phyloP scores from a whole-genome alignment of 2,113 vertebrate species.

The Sitta europaea region DNA sequence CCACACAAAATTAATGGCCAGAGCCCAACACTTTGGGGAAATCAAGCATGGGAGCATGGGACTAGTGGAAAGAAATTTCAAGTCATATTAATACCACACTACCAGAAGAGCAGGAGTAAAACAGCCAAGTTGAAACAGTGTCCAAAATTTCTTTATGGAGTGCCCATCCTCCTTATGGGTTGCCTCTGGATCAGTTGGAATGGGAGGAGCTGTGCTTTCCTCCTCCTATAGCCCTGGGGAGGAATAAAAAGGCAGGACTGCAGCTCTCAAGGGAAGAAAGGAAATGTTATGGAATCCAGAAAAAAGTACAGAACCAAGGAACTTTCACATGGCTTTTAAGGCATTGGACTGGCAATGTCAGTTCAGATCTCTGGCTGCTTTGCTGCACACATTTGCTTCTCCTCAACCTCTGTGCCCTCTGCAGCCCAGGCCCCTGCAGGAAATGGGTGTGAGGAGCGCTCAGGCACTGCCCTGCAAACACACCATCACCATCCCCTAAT shows the following conservation, averaged over 20 bases:
- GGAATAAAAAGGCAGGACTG: neutral
- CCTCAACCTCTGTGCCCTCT: fast-evolving
- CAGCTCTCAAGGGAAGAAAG: neutral
- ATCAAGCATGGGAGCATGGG: fast-evolving
- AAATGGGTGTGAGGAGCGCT: neutral
- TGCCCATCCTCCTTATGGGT: neutral
- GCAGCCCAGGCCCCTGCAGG: fast-evolving
- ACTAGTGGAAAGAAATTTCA: neutral
- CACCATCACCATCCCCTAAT: neutral
- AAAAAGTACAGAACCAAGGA: neutral
- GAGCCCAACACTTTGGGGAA: neutral
- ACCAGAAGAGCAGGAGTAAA: neutral
- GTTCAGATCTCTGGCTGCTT: neutral
- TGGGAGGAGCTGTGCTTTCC: neutral
- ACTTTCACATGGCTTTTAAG: neutral
- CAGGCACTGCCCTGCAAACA: neutral
- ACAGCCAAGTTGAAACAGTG: neutral
- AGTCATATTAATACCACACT: neutral
- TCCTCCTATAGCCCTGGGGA: neutral
- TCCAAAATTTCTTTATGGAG: neutral
- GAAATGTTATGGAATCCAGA: neutral
- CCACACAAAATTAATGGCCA: neutral
- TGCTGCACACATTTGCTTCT: neutral
- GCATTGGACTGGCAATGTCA: neutral
- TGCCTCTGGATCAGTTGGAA: neutral